Conservation (phyloP, 2,797 vertebrate genomes). For the Lepilemur septentrionalis region DNA sequence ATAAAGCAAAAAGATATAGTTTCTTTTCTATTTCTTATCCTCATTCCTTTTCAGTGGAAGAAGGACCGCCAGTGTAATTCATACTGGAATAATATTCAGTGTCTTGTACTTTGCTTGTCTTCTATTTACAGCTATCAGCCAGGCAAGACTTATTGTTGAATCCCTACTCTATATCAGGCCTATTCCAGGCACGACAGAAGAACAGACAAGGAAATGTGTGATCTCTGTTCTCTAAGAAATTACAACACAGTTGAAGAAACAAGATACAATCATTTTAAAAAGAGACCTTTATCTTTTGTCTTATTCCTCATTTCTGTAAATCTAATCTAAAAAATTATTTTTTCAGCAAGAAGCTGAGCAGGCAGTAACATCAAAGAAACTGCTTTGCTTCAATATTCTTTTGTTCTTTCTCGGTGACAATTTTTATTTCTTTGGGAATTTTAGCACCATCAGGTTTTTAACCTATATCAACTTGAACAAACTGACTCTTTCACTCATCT, state of each 20-base stretch:
- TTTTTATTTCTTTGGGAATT: conserved; percentile 42
- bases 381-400: background rate
- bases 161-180: background rate
- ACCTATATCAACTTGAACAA: background rate
- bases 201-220: background rate
- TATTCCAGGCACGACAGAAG: background rate
- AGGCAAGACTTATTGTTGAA: background rate
- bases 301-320: conserved; percentile 6
- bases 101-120: background rate
- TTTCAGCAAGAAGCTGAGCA: background rate
- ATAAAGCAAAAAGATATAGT: background rate
- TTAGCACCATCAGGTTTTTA: background rate
- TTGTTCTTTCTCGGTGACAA: background rate
- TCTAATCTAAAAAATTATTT: background rate
- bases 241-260: background rate
- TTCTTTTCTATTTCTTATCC: background rate
- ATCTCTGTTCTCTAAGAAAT: background rate
- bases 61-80: background rate
- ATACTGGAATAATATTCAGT: background rate
- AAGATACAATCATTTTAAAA: background rate
- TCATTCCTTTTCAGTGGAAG: background rate
- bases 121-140: background rate
- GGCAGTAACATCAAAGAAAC: background rate
- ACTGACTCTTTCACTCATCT: background rate
- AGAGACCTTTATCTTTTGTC: background rate